phyloP scores from a whole-genome alignment of 2,113 vertebrate species.

The Aphyosemion australe region DNA sequence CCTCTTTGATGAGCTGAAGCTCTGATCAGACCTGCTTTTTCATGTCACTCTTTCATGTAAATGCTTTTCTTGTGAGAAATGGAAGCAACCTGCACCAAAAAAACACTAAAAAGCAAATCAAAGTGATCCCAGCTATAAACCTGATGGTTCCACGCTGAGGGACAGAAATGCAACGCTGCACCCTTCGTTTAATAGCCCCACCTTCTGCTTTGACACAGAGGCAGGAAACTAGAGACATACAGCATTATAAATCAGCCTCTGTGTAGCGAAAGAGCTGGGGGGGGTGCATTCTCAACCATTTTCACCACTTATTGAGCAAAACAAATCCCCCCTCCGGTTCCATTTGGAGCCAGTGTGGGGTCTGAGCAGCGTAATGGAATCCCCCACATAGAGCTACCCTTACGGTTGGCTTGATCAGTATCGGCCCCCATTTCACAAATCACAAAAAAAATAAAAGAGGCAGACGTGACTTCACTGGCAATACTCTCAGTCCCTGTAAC shows the following conservation, averaged over 20 bases:
- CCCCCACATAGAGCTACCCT: conserved; percentile 37
- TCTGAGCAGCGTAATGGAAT: conserved; percentile 43
- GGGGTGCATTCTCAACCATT: conserved; percentile 41
- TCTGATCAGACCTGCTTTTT: conserved; percentile 8
- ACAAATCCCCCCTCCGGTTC: conserved; percentile 43
- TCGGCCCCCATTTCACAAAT: conserved; percentile 57
- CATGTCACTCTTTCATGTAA: conserved; percentile 1
- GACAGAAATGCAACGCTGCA: conserved; percentile 47
- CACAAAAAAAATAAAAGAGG: conserved; percentile 31
- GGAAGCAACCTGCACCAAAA: neutral
- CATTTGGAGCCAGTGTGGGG: conserved; percentile 29
- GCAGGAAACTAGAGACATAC: conserved; percentile 53
- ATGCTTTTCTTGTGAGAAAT: conserved; percentile 6
- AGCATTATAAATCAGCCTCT: conserved; percentile 46
- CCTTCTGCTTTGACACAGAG: conserved; percentile 47
- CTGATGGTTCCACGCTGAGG: conserved; percentile 47
- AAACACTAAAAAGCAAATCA: conserved; percentile 18
- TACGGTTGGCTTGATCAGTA: conserved; percentile 39
- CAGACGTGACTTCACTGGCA: conserved; percentile 62
- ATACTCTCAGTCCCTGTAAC: conserved; percentile 30
- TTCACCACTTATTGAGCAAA: conserved; percentile 51
- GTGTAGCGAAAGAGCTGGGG: neutral
- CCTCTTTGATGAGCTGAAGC: conserved; percentile 18
- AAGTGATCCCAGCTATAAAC: conserved; percentile 25
- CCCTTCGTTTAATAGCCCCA: conserved; percentile 44